These are phyloP conservation scores for Myoxocephalus aenaeus DNA, from an alignment of 2,797 vertebrate genomes.

Conservation along the genomic window DNA sequence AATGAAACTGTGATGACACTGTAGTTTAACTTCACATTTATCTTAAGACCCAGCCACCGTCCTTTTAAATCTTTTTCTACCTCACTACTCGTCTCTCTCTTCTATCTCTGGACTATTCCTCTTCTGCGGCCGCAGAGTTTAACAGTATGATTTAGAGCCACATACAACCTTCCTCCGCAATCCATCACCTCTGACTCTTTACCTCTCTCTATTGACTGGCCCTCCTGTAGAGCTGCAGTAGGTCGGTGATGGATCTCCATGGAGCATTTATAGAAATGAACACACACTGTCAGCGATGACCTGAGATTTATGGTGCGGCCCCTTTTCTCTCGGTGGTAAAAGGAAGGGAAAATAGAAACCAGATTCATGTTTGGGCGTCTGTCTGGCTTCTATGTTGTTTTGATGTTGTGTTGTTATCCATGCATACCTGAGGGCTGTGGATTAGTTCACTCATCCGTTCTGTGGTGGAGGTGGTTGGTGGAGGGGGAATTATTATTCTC, in stretches of 20 bases:
- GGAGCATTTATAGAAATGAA: conserved; percentile 49
- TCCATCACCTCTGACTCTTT: conserved; percentile 37
- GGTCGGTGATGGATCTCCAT: conserved; percentile 44
- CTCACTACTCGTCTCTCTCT: conserved; percentile 14
- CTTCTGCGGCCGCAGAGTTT: conserved; percentile 35
- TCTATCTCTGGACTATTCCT: conserved; percentile 37
- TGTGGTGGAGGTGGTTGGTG: background rate
- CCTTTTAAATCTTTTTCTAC: conserved; percentile 1
- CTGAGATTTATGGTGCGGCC: conserved; percentile 39
- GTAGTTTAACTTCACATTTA: conserved; percentile 19
- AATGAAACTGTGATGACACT: conserved; percentile 9
- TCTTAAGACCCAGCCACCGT: background rate
- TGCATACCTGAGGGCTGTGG: background rate
- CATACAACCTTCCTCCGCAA: conserved; percentile 31
- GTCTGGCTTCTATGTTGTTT: conserved; percentile 19
- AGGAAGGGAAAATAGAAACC: conserved; percentile 18
- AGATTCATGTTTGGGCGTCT: conserved; percentile 13
- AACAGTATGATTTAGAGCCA: conserved; percentile 59
- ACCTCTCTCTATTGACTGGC: conserved; percentile 24
- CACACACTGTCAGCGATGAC: conserved; percentile 33
- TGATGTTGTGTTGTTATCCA: background rate
- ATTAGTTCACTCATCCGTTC: conserved; percentile 4
- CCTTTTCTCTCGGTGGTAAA: conserved; percentile 7
- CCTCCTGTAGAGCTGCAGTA: conserved; percentile 12
- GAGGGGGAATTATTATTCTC: background rate